Evolutionary conservation across 2,113 vertebrate genomes (phyloP).

Genomic region (Empidonax alnorum): DNA sequence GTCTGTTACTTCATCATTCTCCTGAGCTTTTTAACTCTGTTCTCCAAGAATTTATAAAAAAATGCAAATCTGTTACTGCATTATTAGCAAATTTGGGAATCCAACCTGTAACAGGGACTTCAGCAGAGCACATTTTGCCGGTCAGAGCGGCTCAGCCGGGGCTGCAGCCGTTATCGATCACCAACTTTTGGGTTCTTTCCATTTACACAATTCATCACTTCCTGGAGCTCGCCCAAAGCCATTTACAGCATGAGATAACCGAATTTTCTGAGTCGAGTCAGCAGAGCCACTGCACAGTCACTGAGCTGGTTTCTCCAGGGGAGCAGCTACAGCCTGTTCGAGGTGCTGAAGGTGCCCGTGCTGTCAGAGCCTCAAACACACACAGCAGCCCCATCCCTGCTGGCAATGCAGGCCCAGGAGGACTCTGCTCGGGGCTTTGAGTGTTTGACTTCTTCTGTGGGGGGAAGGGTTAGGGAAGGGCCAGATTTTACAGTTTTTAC

Average conservation of each 20-base stretch:
- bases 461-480: neutral
- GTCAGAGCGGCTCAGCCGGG: neutral
- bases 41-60: neutral
- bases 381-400: neutral
- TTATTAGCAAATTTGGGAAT: neutral
- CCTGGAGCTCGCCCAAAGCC: slow-evolving; percentile 26
- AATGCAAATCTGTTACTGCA: neutral
- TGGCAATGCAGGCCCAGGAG: neutral
- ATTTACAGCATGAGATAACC: neutral
- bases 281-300: neutral
- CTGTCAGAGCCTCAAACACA: neutral
- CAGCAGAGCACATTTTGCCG: neutral
- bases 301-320: neutral
- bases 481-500: neutral
- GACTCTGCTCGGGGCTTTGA: neutral
- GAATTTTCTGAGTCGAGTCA: neutral
- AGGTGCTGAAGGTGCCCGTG: neutral
- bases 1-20: neutral
- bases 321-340: neutral
- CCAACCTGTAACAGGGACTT: neutral
- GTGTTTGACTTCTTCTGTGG: neutral
- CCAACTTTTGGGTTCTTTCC: neutral
- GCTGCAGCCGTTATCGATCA: neutral
- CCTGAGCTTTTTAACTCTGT: neutral
- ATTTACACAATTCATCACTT: neutral